A percentile compares a stretch with the other conserved stretches of the same genome.
phyloP scores from a whole-genome alignment of 2,888 invertebrate genomes.

The Gastrophysa polygoni region DNA sequence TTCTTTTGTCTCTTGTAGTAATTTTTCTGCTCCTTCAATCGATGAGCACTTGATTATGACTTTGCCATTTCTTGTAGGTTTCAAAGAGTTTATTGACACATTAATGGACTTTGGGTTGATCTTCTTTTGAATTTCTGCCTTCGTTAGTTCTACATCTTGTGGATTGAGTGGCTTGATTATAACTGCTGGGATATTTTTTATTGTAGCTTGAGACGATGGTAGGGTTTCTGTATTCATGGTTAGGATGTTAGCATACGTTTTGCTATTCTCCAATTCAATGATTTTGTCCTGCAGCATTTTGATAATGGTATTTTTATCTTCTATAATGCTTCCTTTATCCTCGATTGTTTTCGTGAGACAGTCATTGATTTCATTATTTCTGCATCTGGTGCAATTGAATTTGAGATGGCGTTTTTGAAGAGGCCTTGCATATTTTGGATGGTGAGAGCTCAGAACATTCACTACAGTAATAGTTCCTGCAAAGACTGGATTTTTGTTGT shows the following conservation, averaged over 20 bases:
- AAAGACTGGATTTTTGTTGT: too few relatives aligned
- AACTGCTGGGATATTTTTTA: constrained; percentile 7
- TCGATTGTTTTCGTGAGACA: neutral
- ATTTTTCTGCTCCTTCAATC: too few relatives aligned
- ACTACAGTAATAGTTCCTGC: too few relatives aligned
- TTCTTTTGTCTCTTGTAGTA: neutral
- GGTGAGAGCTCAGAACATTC: too few relatives aligned
- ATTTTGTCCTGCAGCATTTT: neutral
- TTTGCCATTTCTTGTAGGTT: too few relatives aligned
- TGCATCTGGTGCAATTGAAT: neutral
- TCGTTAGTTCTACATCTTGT: constrained; percentile 2
- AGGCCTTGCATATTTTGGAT: too few relatives aligned
- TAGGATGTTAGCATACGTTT: neutral
- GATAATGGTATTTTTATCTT: neutral
- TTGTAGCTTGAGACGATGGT: neutral
- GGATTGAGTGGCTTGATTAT: neutral
- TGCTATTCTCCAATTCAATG: neutral
- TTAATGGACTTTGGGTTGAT: neutral
- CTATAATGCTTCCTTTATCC: neutral
- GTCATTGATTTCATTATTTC: neutral
- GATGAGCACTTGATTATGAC: too few relatives aligned
- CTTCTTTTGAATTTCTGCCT: neutral
- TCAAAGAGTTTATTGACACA: neutral
- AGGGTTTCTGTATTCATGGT: neutral
- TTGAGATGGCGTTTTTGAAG: too few relatives aligned